These are phyloP conservation scores for Pheosia gnoma DNA, from an alignment of 2,888 invertebrate genomes.

Conservation along the genomic window DNA sequence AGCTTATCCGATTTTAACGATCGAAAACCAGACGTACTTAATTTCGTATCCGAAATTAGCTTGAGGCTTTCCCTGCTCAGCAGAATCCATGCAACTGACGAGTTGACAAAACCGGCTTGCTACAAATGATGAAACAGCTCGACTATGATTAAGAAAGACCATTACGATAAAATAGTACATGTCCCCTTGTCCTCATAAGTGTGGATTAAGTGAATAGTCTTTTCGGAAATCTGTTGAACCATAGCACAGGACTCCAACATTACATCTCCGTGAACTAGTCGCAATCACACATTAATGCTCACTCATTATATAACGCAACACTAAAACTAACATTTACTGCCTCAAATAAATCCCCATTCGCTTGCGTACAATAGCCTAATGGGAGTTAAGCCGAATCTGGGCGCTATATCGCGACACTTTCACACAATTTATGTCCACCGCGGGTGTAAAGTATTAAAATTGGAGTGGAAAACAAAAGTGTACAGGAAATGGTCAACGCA, in stretches of 20 bases:
- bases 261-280: neutral
- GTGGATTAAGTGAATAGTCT: too few relatives aligned
- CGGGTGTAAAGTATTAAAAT: constrained; percentile 4
- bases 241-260: neutral
- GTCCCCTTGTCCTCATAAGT: too few relatives aligned
- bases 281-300: neutral
- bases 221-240: neutral
- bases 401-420: constrained; percentile 3
- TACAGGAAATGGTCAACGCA: constrained; percentile 1
- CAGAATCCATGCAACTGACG: neutral
- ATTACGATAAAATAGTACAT: too few relatives aligned
- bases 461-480: neutral
- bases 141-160: too few relatives aligned
- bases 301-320: neutral
- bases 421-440: neutral
- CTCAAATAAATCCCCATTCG: constrained; percentile 2
- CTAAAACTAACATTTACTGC: neutral
- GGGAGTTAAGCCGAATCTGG: constrained; percentile 2
- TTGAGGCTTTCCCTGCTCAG: constrained; percentile 9
- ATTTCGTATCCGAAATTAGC: constrained; percentile 15
- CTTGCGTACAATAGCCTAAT: constrained; percentile 4
- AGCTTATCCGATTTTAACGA: constrained; percentile 11
- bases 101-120: neutral
- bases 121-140: neutral
- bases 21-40: constrained; percentile 15